phyloP scores from a whole-genome alignment of 2,113 vertebrate genomes.

The Mesitornis unicolor region DNA sequence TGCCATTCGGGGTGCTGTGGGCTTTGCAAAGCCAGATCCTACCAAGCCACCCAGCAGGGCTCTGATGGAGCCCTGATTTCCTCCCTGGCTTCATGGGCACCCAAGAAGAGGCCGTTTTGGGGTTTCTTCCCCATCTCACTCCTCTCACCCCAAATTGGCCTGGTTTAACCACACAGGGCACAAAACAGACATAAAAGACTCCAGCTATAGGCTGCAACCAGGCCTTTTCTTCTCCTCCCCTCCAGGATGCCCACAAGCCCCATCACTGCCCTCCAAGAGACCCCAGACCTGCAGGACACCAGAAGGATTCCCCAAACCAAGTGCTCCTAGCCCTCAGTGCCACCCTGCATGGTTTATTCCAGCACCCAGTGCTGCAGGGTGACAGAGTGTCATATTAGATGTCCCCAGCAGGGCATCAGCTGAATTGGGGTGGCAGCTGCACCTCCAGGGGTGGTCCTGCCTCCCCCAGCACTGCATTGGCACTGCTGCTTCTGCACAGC shows the following conservation, averaged over 20 bases:
- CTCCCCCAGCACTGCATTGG: background rate
- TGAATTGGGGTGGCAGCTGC: background rate
- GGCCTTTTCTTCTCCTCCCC: background rate
- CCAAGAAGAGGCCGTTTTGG: background rate
- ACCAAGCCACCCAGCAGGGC: background rate
- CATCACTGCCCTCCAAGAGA: background rate
- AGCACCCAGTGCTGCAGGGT: background rate
- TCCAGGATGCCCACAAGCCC: background rate
- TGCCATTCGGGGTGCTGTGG: fast-evolving
- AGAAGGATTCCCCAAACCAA: background rate
- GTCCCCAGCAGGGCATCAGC: background rate
- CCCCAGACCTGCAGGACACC: background rate
- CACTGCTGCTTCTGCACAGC: background rate
- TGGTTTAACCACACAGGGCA: background rate
- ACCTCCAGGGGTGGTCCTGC: background rate
- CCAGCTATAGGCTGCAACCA: background rate
- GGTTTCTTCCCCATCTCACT: background rate
- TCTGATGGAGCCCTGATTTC: background rate
- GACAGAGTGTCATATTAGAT: fast-evolving
- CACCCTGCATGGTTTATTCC: background rate
- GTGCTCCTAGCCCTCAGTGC: background rate
- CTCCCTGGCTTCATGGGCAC: background rate
- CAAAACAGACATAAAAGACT: background rate
- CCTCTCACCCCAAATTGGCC: background rate
- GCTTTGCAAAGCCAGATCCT: background rate